These are phyloP conservation scores for Epinotia brunnichana DNA, from an alignment of 2,888 invertebrate genomes.

Conservation along the genomic window DNA sequence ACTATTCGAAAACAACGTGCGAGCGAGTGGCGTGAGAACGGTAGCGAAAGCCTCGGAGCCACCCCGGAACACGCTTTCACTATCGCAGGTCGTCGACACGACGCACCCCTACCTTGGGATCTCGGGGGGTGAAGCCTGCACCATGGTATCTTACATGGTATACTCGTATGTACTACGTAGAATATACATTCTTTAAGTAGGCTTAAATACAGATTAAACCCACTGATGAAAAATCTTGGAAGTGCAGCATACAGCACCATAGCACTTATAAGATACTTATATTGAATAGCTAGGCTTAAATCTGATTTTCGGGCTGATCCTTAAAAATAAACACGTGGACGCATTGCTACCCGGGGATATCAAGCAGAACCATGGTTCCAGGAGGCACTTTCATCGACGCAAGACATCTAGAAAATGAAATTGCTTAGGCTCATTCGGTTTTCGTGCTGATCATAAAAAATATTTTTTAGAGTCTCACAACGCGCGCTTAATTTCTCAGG, in stretches of 20 bases:
- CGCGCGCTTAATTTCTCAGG: not conserved
- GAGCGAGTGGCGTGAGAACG: conserved; percentile 76
- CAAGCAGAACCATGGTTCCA: not conserved
- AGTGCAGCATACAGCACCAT: not conserved
- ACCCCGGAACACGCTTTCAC: conserved; percentile 81
- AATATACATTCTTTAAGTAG: too few relatives aligned
- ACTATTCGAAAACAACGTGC: conserved; percentile 69
- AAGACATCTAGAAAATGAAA: not conserved
- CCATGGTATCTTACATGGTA: not conserved
- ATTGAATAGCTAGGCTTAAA: not conserved
- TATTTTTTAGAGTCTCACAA: not conserved
- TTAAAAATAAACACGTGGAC: not conserved
- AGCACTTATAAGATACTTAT: not conserved
- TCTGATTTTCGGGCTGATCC: not conserved
- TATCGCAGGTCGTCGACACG: conserved; percentile 81
- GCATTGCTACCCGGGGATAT: not conserved
- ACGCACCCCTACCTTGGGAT: conserved; percentile 70
- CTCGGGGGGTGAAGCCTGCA: conserved; percentile 50
- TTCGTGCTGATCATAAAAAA: not conserved
- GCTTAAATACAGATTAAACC: too few relatives aligned
- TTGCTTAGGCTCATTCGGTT: not conserved
- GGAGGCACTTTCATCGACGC: not conserved
- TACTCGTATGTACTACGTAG: too few relatives aligned
- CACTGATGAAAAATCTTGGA: not conserved
- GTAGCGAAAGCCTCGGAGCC: conserved; percentile 78